Evolutionary conservation across 2,113 vertebrate species (phyloP).

Genomic region (Zosterops japonicus): DNA sequence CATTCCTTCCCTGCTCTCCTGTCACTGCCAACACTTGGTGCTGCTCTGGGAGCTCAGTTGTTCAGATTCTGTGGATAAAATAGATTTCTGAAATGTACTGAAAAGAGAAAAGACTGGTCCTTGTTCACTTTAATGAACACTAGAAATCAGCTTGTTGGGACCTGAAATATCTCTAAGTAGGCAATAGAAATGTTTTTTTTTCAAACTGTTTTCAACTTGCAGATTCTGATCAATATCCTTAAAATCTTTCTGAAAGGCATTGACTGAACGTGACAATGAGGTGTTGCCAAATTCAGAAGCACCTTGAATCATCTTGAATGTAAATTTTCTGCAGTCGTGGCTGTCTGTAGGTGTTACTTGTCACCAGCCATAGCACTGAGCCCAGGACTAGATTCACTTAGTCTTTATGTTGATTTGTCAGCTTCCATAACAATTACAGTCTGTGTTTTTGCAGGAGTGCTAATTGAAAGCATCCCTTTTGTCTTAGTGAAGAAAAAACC

Average conservation of each 20-base stretch:
- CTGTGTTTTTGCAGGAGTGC: not conserved
- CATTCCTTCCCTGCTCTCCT: not conserved
- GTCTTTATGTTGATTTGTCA: not conserved
- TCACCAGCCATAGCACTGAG: not conserved
- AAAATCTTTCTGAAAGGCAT: not conserved
- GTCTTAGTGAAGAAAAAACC: not conserved
- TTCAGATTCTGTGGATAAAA: not conserved
- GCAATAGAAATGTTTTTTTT: not conserved
- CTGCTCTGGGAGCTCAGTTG: not conserved
- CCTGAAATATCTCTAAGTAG: not conserved
- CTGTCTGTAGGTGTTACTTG: not conserved
- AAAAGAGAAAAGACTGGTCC: not conserved
- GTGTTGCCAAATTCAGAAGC: not conserved
- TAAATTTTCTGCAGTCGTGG: not conserved
- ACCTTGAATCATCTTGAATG: not conserved
- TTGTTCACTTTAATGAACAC: not conserved
- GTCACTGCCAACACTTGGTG: not conserved
- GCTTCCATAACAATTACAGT: not conserved
- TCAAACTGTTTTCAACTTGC: not conserved
- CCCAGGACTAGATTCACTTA: not conserved
- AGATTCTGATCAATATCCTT: not conserved
- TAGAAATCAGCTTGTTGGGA: not conserved
- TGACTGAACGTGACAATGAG: not conserved
- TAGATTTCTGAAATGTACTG: not conserved
- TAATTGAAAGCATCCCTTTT: conserved; percentile 1